Percentiles rank a stretch among this genome's conserved stretches.
phyloP scores from a whole-genome alignment of 2,113 vertebrate genomes.

The Tupaia chinensis region DNA sequence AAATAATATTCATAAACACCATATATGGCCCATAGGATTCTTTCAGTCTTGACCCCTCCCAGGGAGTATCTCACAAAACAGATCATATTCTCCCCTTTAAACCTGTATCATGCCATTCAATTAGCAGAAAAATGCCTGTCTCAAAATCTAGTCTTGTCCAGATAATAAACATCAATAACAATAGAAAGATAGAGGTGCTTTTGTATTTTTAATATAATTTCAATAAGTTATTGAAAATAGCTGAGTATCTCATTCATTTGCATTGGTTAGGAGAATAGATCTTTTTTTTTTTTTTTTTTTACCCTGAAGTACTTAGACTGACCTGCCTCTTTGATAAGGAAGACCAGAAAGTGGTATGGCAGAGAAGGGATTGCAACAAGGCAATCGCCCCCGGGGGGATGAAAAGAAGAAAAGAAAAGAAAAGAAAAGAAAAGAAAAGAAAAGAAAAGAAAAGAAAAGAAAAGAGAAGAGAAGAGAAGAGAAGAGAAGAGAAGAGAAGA shows the following conservation, averaged over 20 bases:
- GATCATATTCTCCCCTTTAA: conserved; percentile 51
- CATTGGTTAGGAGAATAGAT: neutral
- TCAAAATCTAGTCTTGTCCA: neutral
- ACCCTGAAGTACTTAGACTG: neutral
- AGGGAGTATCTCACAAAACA: neutral
- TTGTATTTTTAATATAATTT: neutral
- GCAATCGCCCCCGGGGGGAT: no score
- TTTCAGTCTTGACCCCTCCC: neutral
- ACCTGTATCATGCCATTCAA: neutral
- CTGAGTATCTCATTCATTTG: neutral
- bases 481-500: no score
- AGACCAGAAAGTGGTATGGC: no score
- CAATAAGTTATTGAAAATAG: conserved; percentile 16
- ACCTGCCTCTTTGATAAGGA: neutral
- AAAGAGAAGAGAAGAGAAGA: no score
- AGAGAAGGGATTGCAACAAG: no score
- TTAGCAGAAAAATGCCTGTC: conserved; percentile 21
- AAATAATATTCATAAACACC: neutral
- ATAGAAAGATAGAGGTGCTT: neutral
- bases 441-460: no score
- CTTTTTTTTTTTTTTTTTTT: no score
- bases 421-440: no score
- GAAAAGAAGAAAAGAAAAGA: no score
- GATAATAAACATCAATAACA: neutral
- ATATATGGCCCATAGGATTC: neutral